A percentile compares a stretch with the other conserved stretches of the same genome.
These are phyloP conservation scores for Anarrhichthys ocellatus DNA, from an alignment of 2,113 vertebrate genomes.

Conservation along the genomic window DNA sequence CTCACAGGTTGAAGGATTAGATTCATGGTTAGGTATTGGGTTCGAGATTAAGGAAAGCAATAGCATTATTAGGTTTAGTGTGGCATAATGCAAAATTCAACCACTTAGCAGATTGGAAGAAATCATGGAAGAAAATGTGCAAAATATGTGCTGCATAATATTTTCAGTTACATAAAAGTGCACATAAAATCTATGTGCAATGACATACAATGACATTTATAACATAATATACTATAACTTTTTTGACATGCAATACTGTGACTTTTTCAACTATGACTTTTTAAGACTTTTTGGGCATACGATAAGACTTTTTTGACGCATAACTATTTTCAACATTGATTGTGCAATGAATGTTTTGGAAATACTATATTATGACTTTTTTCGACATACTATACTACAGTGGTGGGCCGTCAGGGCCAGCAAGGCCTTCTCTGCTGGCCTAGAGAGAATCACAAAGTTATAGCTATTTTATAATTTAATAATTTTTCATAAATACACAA, in stretches of 20 bases:
- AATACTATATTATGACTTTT: not conserved
- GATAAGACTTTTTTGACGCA: too few relatives aligned
- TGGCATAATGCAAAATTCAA: not conserved
- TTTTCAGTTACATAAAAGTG: too few relatives aligned
- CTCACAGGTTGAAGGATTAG: not conserved
- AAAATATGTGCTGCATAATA: too few relatives aligned
- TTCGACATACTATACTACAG: not conserved
- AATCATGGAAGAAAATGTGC: too few relatives aligned
- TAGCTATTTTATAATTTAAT: too few relatives aligned
- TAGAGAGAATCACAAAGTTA: too few relatives aligned
- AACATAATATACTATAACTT: not conserved
- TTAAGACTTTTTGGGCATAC: not conserved
- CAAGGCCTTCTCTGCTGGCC: too few relatives aligned
- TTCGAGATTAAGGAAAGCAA: constrained; percentile 18
- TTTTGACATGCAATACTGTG: not conserved
- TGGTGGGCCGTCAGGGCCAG: too few relatives aligned
- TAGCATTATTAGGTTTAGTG: not conserved
- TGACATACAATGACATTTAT: not conserved
- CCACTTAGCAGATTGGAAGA: not conserved
- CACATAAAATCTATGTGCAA: too few relatives aligned
- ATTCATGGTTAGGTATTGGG: not conserved
- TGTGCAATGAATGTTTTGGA: too few relatives aligned
- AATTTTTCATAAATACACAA: too few relatives aligned
- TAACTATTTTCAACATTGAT: too few relatives aligned
- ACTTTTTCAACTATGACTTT: not conserved